phyloP scores from a whole-genome alignment of 2,113 vertebrate species.

The Origma solitaria region DNA sequence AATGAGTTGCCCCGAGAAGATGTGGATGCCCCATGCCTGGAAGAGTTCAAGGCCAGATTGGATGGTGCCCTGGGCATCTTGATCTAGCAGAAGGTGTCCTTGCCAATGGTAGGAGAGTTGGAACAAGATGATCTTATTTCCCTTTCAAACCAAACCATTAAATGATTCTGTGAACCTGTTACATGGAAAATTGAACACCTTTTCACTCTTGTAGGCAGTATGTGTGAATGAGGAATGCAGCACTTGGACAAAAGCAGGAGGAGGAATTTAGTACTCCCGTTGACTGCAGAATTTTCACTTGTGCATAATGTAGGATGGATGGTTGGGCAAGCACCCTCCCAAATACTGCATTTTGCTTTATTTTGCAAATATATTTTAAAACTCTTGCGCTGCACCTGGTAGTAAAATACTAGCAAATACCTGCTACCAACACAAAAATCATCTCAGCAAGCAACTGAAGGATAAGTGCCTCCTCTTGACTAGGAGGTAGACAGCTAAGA shows the following conservation, averaged over 20 bases:
- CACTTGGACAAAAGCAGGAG: not conserved
- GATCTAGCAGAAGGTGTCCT: not conserved
- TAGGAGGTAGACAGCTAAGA: not conserved
- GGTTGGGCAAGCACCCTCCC: not conserved
- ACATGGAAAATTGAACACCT: not conserved
- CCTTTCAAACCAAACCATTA: not conserved
- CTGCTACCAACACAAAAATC: not conserved
- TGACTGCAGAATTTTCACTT: not conserved
- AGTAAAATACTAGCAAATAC: not conserved
- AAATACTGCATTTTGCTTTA: not conserved
- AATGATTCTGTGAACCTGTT: not conserved
- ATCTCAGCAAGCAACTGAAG: not conserved
- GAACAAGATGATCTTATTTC: not conserved
- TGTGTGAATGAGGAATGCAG: not conserved
- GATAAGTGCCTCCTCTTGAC: not conserved
- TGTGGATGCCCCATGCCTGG: not conserved
- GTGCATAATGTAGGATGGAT: not conserved
- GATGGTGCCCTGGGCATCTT: not conserved
- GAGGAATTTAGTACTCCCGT: not conserved
- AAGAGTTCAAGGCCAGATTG: not conserved
- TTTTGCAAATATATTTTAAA: not conserved
- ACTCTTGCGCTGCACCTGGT: not conserved
- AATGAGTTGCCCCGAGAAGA: not conserved
- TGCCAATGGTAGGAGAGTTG: not conserved
- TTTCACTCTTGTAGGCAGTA: not conserved